These are phyloP conservation scores for Aplodontia rufa DNA, from an alignment of 2,113 vertebrate species.

Conservation along the genomic window DNA sequence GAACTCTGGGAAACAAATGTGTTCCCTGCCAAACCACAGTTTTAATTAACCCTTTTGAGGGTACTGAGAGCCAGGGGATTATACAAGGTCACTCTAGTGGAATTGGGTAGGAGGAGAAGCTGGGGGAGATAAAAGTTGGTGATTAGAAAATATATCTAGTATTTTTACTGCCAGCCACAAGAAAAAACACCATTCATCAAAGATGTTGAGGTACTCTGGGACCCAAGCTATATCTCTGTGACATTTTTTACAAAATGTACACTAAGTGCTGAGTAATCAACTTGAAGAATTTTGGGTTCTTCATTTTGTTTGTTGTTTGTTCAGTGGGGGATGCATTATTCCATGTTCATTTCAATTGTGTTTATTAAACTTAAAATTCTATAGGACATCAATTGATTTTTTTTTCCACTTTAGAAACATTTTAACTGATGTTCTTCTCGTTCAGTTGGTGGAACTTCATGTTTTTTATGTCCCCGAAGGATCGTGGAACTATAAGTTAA, in stretches of 20 bases:
- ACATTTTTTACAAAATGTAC: neutral
- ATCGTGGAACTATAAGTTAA: constrained; percentile 92
- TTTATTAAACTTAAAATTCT: constrained; percentile 46
- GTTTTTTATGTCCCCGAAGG: constrained; percentile 93
- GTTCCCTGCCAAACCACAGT: neutral
- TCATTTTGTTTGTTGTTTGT: constrained; percentile 12
- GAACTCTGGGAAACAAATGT: neutral
- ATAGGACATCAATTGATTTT: neutral
- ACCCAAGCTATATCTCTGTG: neutral
- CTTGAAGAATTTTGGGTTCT: neutral
- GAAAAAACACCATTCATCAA: neutral
- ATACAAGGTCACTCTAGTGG: neutral
- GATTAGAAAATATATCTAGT: neutral
- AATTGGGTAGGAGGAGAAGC: neutral
- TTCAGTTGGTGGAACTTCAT: constrained; percentile 93
- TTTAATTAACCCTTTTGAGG: neutral
- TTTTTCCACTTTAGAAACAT: constrained; percentile 33
- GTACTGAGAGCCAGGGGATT: neutral
- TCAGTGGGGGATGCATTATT: neutral
- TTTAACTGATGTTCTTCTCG: constrained; percentile 67
- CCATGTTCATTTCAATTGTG: neutral
- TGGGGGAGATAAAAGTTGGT: neutral
- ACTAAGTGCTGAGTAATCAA: no score
- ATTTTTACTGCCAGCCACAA: neutral
- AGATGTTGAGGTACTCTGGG: neutral